Conservation (phyloP, 1,140 invertebrate species). For the Pantala flavescens region DNA sequence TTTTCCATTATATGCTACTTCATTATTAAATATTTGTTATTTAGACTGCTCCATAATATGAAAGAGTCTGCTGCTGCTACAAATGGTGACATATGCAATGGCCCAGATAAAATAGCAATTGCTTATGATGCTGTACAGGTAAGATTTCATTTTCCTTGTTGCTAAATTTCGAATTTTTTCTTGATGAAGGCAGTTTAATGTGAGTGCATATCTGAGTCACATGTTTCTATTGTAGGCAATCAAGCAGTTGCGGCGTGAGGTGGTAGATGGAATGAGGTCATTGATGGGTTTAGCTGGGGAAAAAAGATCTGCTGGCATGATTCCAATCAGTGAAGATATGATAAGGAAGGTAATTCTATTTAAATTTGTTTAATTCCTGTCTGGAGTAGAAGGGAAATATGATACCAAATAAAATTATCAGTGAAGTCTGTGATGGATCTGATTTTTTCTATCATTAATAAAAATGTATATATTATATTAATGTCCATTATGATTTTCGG, state of each 20-base stretch:
- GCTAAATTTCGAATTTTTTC: neutral
- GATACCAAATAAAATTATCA: too few species aligned
- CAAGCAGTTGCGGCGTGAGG: conserved; percentile 62
- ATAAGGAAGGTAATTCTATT: conserved; percentile 46
- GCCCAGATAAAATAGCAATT: conserved; percentile 61
- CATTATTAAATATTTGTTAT: too few species aligned
- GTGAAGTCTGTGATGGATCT: neutral
- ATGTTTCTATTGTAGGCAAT: conserved; percentile 45
- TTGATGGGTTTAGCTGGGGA: conserved; percentile 59
- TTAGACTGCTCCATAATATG: conserved; percentile 65
- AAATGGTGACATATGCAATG: conserved; percentile 39
- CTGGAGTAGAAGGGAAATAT: neutral
- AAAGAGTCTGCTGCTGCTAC: conserved; percentile 61
- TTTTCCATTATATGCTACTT: too few species aligned
- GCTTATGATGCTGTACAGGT: conserved; percentile 64
- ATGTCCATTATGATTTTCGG: too few species aligned
- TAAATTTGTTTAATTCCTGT: neutral
- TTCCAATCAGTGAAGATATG: conserved; percentile 67
- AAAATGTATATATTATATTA: neutral
- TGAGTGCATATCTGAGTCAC: too few species aligned
- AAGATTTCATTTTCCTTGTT: conserved; percentile 11
- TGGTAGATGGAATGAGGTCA: conserved; percentile 65
- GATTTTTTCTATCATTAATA: neutral
- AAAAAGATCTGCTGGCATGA: conserved; percentile 59
- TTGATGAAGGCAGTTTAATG: neutral